Evolutionary conservation across 2,797 vertebrate species (phyloP).

Genomic region (Pteronotus mesoamericanus): DNA sequence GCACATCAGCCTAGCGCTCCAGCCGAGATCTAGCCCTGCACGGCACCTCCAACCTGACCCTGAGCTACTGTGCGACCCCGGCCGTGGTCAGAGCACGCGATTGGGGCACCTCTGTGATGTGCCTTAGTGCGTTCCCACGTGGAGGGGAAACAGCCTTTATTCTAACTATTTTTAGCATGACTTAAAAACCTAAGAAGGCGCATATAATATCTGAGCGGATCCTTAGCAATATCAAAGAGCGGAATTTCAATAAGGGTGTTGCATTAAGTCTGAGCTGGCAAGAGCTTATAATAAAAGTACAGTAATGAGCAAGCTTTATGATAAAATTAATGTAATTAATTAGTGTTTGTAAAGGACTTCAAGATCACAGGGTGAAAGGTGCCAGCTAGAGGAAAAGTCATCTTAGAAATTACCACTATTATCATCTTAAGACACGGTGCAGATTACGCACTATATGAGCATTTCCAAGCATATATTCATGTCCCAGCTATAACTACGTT

Average conservation of each 20-base stretch:
- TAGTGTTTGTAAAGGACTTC: constrained; percentile 76
- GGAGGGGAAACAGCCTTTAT: neutral
- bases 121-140: neutral
- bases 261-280: constrained; percentile 64
- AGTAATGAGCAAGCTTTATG: constrained; percentile 72
- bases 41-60: too few relatives aligned
- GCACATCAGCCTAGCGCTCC: fast-evolving
- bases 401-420: constrained; percentile 74
- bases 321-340: constrained; percentile 78
- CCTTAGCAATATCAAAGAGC: constrained; percentile 34
- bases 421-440: constrained; percentile 72
- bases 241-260: constrained; percentile 59
- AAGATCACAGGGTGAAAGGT: constrained; percentile 74
- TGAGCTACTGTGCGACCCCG: fast-evolving
- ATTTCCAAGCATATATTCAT: constrained; percentile 64
- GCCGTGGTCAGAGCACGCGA: fast-evolving
- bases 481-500: constrained; percentile 68
- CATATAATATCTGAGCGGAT: neutral
- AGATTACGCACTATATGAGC: constrained; percentile 56
- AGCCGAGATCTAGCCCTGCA: fast-evolving
- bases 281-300: constrained; percentile 72
- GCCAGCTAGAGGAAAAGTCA: constrained; percentile 72
- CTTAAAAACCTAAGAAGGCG: neutral
- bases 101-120: neutral
- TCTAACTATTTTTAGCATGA: neutral